A percentile compares a stretch with the other conserved stretches of the same genome.
These are phyloP conservation scores for Drosophila watanabei DNA, from an alignment of 1,140 invertebrate species.

Conservation along the genomic window DNA sequence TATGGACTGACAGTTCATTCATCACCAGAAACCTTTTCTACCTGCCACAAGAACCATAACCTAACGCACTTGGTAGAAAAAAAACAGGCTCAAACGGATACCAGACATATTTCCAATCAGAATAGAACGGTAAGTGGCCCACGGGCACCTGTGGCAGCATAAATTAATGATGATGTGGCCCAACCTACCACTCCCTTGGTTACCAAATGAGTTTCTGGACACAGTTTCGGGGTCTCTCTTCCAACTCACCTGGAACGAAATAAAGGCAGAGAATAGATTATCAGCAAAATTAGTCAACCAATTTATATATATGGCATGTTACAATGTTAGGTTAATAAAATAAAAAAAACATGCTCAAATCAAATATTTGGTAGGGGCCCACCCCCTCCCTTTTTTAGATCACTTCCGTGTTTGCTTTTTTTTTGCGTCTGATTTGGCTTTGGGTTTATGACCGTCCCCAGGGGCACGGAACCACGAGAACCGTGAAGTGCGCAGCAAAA, in stretches of 20 bases:
- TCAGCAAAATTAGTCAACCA: slow-evolving; percentile 26
- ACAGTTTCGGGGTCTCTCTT: neutral
- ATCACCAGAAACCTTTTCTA: slow-evolving; percentile 43
- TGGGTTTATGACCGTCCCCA: slow-evolving; percentile 47
- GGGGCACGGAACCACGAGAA: slow-evolving; percentile 14
- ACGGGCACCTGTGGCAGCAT: slow-evolving; percentile 15
- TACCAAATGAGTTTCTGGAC: slow-evolving; percentile 38
- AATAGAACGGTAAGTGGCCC: slow-evolving; percentile 49
- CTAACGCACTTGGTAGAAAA: slow-evolving; percentile 49
- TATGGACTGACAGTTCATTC: slow-evolving; percentile 58
- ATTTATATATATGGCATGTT: neutral
- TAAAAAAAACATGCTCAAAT: slow-evolving; percentile 14
- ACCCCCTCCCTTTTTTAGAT: slow-evolving; percentile 5
- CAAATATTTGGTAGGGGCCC: slow-evolving; percentile 32
- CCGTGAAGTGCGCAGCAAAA: slow-evolving; percentile 37
- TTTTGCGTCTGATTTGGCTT: slow-evolving; percentile 30
- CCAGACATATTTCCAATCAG: slow-evolving; percentile 43
- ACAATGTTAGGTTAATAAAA: slow-evolving; percentile 20
- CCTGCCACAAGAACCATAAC: slow-evolving; percentile 54
- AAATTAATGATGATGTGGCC: slow-evolving; percentile 47
- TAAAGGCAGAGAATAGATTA: slow-evolving; percentile 32
- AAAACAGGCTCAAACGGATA: slow-evolving; percentile 21
- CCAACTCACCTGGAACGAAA: slow-evolving; percentile 41
- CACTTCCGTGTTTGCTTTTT: slow-evolving; percentile 40
- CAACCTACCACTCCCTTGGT: slow-evolving; percentile 9